A percentile compares a stretch with the other conserved stretches of the same genome.
Evolutionary conservation across 2,888 invertebrate species (phyloP).

Genomic region (Drosophila demipolita): DNA sequence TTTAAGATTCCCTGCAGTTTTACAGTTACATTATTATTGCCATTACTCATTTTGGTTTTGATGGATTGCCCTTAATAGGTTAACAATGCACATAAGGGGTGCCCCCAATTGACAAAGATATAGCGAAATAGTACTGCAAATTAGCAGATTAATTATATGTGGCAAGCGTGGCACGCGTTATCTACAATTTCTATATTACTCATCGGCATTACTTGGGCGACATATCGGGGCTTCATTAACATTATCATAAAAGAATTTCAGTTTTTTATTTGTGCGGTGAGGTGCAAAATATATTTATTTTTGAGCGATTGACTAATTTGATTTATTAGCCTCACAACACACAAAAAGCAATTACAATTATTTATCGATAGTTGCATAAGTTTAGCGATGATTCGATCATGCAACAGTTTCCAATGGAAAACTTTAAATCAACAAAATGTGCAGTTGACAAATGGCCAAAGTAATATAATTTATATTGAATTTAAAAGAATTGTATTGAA

Average conservation of each 20-base stretch:
- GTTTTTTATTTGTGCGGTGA: neutral
- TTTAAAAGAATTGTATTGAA: no score
- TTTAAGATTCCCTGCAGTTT: constrained; percentile 5
- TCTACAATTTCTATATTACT: constrained; percentile 26
- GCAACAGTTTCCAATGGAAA: neutral
- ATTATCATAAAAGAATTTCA: constrained; percentile 15
- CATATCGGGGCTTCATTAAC: constrained; percentile 11
- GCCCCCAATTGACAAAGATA: constrained; percentile 14
- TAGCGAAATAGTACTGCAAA: constrained; percentile 24
- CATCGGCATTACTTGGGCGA: constrained; percentile 25
- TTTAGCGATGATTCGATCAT: neutral
- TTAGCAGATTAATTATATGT: constrained; percentile 41
- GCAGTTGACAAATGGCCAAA: no score
- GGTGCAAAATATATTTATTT: neutral
- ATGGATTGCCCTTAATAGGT: constrained; percentile 15
- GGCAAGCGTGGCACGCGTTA: constrained; percentile 14
- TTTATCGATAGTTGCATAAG: constrained; percentile 17
- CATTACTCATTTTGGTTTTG: constrained; percentile 4
- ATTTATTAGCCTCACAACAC: neutral
- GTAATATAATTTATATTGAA: no score
- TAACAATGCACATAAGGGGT: neutral
- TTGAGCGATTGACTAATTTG: constrained; percentile 12
- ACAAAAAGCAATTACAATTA: neutral
- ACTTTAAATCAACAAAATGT: neutral
- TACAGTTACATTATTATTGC: neutral